Evolutionary conservation across 2,888 invertebrate species (phyloP), one percentile per base, ranked within the genome.

Genomic region (Theodoxus fluviatilis): DNA sequence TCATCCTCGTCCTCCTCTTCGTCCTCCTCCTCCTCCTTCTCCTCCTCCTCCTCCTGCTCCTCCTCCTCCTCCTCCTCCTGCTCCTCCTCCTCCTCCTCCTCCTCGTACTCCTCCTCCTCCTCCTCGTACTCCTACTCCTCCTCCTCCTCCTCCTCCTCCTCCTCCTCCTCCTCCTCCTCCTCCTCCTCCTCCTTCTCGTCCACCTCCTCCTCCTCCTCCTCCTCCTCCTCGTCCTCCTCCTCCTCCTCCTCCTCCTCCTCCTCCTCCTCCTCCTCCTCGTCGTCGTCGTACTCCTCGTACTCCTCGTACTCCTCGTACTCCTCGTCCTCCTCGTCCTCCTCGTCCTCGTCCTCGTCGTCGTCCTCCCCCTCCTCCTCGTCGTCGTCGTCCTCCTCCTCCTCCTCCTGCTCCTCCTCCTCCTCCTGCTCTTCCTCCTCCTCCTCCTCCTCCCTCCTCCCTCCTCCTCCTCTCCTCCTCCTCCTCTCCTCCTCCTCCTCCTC

Each of bases 311-410:
- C 31, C 43, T 28, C 22, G 47, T 49, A 25, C 1, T 1, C 15
- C 6, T 38, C 18, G 52, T 3, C n/a, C 7, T 55, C 35, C 38
- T 61, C 22, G 22, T 35, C 2, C 15, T 33, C 12, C 25, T 59
- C 47, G 68, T 61, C 61, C 61, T 43, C 38, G 25, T 22, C 55
- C 57, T 49, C 43, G 69, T 61, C 69, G 65, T 64, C 9, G 31
- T 52, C 65, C 35, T 55, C 43, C 65, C 57, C 31, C 57, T 25
- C 38, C 57, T 57, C 25, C 52, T 57, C 67, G 37, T 38, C 37
- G 55, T 67, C 33, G 22, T n/a, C 38, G 43, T 33, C 43, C 12
- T 22, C n/a, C n/a, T n/a, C n/a, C n/a, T n/a, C n/a, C n/a, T 25
- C 15, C 22, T 22, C 33, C 12, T 28, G n/a, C 47, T 12, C 22